phyloP scores from a whole-genome alignment of 2,113 vertebrate species.

The Nymphicus hollandicus region DNA sequence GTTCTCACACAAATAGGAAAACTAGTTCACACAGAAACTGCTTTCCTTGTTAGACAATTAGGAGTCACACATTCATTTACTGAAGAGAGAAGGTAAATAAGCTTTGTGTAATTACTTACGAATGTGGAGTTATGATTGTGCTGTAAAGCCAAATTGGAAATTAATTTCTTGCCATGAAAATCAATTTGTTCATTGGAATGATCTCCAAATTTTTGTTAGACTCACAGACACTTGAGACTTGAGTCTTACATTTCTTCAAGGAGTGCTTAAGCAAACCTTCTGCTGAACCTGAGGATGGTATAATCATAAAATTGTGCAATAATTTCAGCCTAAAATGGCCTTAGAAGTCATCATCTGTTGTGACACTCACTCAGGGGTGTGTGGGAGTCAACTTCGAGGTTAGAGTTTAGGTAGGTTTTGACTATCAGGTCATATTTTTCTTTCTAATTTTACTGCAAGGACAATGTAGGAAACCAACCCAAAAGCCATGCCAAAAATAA shows the following conservation, averaged over 20 bases:
- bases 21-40: not conserved
- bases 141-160: not conserved
- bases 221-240: not conserved
- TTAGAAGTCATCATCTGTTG: not conserved
- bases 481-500: not conserved
- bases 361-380: not conserved
- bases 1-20: not conserved
- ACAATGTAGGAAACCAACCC: not conserved
- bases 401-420: not conserved
- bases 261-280: not conserved
- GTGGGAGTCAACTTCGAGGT: not conserved
- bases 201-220: not conserved
- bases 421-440: accelerated
- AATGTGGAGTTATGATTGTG: not conserved
- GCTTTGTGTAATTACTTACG: not conserved
- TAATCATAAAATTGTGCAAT: not conserved
- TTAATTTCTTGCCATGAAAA: not conserved
- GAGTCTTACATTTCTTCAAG: not conserved
- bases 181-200: not conserved
- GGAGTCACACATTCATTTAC: not conserved
- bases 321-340: not conserved
- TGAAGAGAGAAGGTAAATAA: not conserved
- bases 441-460: not conserved
- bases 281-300: not conserved
- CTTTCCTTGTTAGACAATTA: not conserved